phyloP scores from a whole-genome alignment of 2,113 vertebrate genomes.

The Prunella fulvescens region DNA sequence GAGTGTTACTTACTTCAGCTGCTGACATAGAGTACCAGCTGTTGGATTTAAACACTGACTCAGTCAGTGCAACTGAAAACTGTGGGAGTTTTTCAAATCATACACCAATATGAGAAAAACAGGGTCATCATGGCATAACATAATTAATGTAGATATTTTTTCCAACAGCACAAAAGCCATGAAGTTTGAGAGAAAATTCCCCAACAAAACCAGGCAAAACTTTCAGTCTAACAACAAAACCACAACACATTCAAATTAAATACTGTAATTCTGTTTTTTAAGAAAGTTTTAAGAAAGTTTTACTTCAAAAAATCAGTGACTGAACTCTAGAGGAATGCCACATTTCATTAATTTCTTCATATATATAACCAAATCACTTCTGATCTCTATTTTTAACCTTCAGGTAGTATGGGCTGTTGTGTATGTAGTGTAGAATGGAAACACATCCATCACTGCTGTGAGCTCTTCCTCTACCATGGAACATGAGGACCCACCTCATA shows the following conservation, averaged over 20 bases:
- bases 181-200: neutral
- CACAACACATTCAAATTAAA: neutral
- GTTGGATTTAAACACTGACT: slow-evolving; percentile 61
- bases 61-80: slow-evolving; percentile 44
- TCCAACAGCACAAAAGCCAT: neutral
- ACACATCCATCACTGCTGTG: neutral
- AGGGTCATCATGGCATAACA: neutral
- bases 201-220: neutral
- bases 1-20: slow-evolving; percentile 68
- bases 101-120: neutral
- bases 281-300: neutral
- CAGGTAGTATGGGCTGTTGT: neutral
- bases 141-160: neutral
- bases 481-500: neutral
- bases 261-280: neutral
- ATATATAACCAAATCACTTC: neutral
- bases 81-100: slow-evolving; percentile 47
- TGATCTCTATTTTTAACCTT: neutral
- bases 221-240: neutral
- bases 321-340: neutral
- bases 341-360: neutral
- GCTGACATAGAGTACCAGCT: slow-evolving; percentile 61
- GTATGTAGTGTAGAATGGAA: neutral
- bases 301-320: neutral
- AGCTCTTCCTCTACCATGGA: neutral